Evolutionary conservation across 2,888 invertebrate species (phyloP), one percentile per base, ranked within the genome.

Genomic region (Pseudoips prasinana): DNA sequence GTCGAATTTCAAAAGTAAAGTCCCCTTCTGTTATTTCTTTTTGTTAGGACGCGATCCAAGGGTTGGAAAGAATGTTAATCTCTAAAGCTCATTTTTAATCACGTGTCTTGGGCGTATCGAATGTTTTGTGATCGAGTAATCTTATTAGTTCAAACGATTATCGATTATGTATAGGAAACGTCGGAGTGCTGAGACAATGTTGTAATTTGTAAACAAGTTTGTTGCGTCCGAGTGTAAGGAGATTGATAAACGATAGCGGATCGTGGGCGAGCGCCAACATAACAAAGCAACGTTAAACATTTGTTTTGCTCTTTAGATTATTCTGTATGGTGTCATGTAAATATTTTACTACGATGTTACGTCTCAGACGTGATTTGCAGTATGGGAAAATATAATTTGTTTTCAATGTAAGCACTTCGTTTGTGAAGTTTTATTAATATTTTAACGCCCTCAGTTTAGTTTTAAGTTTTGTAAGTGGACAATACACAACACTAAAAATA

Each of bases 1-100:
- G 73, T 86, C 84, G 78, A 76, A 81, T 86, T 82, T 77, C 85
- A 68, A 72, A 72, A 72, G 74, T 72, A 72, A 69, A 65, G 64
- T 45, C 72, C 74, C 77, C 70, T 61, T 64, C 52, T 47, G 64
- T 59, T 58, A 61, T 51, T 65, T 65, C 70, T 72, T 76, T n/a
- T 68, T 63, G 62, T 62, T 58, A 62, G 51, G 46, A 36, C 24
- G 46, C 36, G 26, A 23, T 52, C 62, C 64, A 61, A 67, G 78
- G 78, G 73, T 67, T 61, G 64, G 47, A 8, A 29, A 58, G 78
- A 82, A 84, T 81, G 69, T 81, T 83, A 80, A 82, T 80, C 80
- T 77, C 47, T 40, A 48, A 58, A 63, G 64, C 69, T 69, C 65
- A 68, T 69, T 74, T 73, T 59, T 64, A 63, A 72, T 64, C 70